These are phyloP conservation scores for Macquaria ambigua DNA, from an alignment of 2,113 vertebrate genomes.

Conservation along the genomic window DNA sequence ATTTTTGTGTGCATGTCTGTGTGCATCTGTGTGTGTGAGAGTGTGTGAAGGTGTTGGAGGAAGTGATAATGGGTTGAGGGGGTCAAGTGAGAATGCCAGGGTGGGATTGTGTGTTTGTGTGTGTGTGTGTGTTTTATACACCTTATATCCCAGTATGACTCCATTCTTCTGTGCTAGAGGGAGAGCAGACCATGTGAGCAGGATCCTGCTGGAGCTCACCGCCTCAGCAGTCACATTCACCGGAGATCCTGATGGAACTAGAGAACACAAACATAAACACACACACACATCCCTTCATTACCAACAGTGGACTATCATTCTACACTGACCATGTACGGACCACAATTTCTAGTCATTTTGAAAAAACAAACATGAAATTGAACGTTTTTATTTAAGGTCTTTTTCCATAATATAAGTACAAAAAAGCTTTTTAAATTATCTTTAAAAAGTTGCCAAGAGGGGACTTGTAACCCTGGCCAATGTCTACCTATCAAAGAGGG, in stretches of 20 bases:
- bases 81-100: constrained; percentile 32
- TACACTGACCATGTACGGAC: not conserved
- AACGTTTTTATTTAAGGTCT: no score
- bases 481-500: not conserved
- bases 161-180: constrained; percentile 91
- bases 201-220: constrained; percentile 92
- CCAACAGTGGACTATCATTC: not conserved
- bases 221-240: constrained; percentile 92
- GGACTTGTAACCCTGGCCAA: not conserved
- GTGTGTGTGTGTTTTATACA: constrained; percentile 63
- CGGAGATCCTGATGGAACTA: constrained; percentile 93
- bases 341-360: not conserved
- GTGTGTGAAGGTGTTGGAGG: constrained; percentile 30
- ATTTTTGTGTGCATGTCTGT: constrained; percentile 24
- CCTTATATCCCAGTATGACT: constrained; percentile 95
- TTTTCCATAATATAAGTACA: no score
- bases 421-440: no score
- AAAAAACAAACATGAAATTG: not conserved
- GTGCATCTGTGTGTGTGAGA: constrained; percentile 1
- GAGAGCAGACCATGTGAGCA: constrained; percentile 91
- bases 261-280: constrained; percentile 51
- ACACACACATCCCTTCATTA: constrained; percentile 11
- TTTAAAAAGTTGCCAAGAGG: not conserved
- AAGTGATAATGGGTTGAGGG: constrained; percentile 52
- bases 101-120: not conserved